phyloP scores from a whole-genome alignment of 2,113 vertebrate genomes.

The Rattus rattus region DNA sequence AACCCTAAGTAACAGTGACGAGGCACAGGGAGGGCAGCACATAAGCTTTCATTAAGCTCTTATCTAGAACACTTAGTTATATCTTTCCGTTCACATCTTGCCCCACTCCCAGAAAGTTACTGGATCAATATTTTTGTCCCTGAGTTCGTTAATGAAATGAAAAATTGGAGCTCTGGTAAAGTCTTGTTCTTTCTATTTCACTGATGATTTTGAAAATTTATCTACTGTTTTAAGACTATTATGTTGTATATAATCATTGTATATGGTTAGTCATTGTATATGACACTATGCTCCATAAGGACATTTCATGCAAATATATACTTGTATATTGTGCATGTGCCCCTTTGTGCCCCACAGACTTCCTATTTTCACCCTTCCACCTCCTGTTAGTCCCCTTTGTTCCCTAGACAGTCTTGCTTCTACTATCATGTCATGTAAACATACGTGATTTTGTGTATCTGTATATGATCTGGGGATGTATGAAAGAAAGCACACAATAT shows the following conservation, averaged over 20 bases:
- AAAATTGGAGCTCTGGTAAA: neutral
- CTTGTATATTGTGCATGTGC: neutral
- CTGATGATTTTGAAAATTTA: neutral
- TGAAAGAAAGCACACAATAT: neutral
- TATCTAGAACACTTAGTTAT: neutral
- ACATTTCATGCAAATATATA: neutral
- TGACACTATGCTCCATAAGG: neutral
- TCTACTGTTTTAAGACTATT: neutral
- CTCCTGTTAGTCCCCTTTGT: neutral
- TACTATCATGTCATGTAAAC: neutral
- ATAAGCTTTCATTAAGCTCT: slow-evolving; percentile 12
- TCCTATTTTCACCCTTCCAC: neutral
- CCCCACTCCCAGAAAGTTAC: neutral
- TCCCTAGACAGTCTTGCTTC: neutral
- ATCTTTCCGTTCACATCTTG: neutral
- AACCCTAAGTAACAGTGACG: slow-evolving; percentile 39
- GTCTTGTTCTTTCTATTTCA: neutral
- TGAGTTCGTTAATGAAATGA: slow-evolving; percentile 10
- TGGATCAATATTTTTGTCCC: slow-evolving; percentile 26
- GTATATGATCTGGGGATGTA: neutral
- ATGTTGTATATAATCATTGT: neutral
- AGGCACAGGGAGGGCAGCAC: neutral
- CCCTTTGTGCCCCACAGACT: neutral
- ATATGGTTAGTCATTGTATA: neutral
- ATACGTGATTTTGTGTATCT: neutral